Conservation (phyloP, 2,797 vertebrate species). For the Todus mexicanus region DNA sequence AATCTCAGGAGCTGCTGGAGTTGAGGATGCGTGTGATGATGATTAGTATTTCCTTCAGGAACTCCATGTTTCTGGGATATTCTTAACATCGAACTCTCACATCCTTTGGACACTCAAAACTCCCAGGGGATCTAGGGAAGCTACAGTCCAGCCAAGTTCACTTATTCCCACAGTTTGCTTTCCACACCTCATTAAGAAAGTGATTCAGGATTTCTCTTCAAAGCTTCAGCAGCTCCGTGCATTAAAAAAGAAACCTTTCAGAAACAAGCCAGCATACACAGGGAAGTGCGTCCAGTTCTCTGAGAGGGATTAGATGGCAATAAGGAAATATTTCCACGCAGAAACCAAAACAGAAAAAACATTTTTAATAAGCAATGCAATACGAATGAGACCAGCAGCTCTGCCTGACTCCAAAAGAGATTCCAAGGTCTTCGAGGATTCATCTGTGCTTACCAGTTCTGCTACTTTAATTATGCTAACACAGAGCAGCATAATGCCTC, state of each 20-base stretch:
- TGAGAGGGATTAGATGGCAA: not conserved
- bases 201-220: conserved; percentile 19
- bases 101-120: not conserved
- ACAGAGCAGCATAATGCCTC: not conserved
- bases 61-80: conserved; percentile 15
- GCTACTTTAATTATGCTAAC: not conserved
- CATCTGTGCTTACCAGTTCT: not conserved
- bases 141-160: conserved; percentile 20
- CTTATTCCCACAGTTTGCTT: conserved; percentile 40
- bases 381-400: not conserved
- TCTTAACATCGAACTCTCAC: not conserved
- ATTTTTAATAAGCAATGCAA: not conserved
- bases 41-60: conserved; percentile 21
- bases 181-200: conserved; percentile 49
- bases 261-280: not conserved
- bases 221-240: not conserved
- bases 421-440: not conserved
- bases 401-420: not conserved
- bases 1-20: not conserved
- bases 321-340: not conserved
- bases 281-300: not conserved
- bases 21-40: not conserved
- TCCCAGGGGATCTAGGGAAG: conserved; percentile 9
- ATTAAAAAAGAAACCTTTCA: not conserved
- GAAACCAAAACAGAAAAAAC: not conserved